Conservation (phyloP, 2,797 vertebrate species). For the Peromyscus attwateri region DNA sequence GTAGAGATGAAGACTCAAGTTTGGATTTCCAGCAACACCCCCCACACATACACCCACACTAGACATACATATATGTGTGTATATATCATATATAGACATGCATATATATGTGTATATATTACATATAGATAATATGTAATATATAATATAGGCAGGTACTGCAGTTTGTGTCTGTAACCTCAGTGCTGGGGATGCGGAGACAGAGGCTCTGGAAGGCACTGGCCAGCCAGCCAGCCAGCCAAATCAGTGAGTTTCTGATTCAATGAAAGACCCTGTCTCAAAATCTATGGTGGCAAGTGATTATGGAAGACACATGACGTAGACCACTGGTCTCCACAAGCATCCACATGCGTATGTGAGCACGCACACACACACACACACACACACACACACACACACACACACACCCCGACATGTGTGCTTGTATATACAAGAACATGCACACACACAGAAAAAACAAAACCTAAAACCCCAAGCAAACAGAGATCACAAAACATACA, state of each 20-base stretch:
- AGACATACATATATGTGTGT: too few species aligned
- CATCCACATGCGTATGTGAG: neutral
- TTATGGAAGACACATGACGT: neutral
- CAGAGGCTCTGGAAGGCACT: neutral
- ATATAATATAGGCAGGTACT: neutral
- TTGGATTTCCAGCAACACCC: neutral
- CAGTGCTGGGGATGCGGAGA: neutral
- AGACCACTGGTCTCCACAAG: neutral
- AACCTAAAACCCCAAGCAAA: neutral
- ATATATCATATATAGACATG: too few species aligned
- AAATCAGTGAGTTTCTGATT: neutral
- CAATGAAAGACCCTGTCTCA: neutral
- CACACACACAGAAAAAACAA: neutral
- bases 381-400: neutral
- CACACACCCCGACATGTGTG: neutral
- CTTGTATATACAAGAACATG: neutral
- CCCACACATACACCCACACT: too few species aligned
- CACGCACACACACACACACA: neutral
- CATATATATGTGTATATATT: too few species aligned
- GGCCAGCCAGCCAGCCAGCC: neutral
- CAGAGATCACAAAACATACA: neutral
- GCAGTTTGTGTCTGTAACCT: neutral
- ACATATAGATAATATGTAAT: too few species aligned
- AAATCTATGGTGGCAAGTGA: neutral
- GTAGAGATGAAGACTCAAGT: neutral